These are phyloP conservation scores for Nymphalis c-album DNA, from an alignment of 2,888 invertebrate species.

Conservation along the genomic window DNA sequence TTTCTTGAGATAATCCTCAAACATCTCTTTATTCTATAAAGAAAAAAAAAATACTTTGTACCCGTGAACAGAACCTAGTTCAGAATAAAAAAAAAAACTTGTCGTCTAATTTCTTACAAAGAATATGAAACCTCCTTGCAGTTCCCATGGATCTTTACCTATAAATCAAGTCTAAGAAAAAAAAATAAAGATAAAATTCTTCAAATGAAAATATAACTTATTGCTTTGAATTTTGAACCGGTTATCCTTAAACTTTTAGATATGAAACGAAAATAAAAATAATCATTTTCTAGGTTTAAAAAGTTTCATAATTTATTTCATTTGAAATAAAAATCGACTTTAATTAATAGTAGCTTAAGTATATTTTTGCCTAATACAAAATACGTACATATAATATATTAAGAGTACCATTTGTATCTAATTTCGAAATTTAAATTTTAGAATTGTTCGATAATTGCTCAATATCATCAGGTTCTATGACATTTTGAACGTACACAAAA, in stretches of 20 bases:
- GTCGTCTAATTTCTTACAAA: conserved; percentile 2
- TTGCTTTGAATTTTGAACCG: conserved; percentile 2
- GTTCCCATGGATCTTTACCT: conserved; percentile 6
- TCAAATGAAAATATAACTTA: conserved; percentile 13
- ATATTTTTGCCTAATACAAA: not conserved
- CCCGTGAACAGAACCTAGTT: no score
- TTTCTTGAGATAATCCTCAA: no score
- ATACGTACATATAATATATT: not conserved
- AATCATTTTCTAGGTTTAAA: not conserved
- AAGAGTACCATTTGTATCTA: conserved; percentile 9
- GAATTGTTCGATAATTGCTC: conserved; percentile 11
- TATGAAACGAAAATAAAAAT: not conserved
- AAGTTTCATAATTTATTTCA: not conserved
- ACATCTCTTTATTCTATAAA: not conserved
- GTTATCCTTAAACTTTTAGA: not conserved
- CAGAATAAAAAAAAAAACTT: conserved; percentile 1
- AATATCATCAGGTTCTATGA: not conserved
- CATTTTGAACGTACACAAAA: not conserved
- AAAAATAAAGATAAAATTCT: not conserved
- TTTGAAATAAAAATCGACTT: not conserved
- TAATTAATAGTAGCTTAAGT: not conserved
- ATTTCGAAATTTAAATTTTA: conserved; percentile 24
- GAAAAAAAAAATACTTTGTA: not conserved
- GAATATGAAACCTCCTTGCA: not conserved
- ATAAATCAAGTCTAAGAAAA: conserved; percentile 16